Evolutionary conservation across 1,140 invertebrate genomes (phyloP), one percentile per base, ranked within the genome.

Genomic region (Cotesia glomerata): DNA sequence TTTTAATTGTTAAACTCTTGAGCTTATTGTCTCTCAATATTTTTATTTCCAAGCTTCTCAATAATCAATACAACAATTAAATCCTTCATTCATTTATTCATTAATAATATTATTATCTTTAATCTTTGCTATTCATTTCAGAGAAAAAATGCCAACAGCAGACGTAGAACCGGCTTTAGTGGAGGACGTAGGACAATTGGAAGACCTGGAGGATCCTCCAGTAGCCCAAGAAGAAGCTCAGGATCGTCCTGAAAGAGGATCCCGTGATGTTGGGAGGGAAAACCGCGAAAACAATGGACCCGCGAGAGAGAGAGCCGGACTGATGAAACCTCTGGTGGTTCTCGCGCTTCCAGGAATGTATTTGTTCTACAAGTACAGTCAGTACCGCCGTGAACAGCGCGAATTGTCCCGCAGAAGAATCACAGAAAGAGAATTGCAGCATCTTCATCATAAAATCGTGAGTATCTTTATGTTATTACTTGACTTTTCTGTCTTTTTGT

Each of bases 381-480:
- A 95, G 86, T 95, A 94, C 85, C 92, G 93, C 76, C 88, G 93
- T 70, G 93, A 94, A 83, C 92, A 94, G 85, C 92, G 93, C 81
- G 94, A 95, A 85, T 91, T 93, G 78, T 92, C 92, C 56, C 89
- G 92, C 74, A 88, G 93, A 76, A 91, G 93, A 76, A 91, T 95
- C 76, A 95, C 95, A 58, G 94, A 95, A 85, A 90, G 93, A 71
- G 94, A 95, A 85, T 89, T 96, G 68, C 91, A 92, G 79, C 93
- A 95, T 86, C 91, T 96, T 69, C 94, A 95, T 86, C 93, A 94
- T 78, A 96, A 95, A 91, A 96, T 95, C 77, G 94, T 96, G 85
- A 95, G 94, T 94, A 49, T 26, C 26, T 26, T 26, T 26, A 1
- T 26, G 26, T 26, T 26, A 26, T 26, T 26, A 26, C 26, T 26